Base-by-base conservation (phyloP, 2,797 vertebrate genomes). In the Perdix hodgsoniae region DNA sequence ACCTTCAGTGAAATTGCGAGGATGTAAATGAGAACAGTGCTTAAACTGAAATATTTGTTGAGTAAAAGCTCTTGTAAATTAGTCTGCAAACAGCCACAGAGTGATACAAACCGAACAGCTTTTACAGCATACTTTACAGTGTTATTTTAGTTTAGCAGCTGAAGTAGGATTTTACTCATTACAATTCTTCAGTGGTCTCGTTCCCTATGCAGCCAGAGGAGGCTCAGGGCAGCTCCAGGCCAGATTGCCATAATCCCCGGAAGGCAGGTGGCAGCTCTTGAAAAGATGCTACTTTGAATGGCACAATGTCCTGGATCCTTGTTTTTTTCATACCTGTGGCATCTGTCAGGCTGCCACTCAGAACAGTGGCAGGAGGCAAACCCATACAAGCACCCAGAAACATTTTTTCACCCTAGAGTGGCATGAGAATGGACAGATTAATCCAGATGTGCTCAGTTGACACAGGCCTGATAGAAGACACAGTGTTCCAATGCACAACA, bases 61-160 rank as follows among this genome's bases (percentile, higher is more conserved):
- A 42, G 45, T 54, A 83, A 93, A 91, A 78, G 59, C 52, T 71
- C 91, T 71, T 65, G 49, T 67, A 39, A 91, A 63, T 78, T 54
- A 91, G 63, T 33, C 56, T 83, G 69, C 72, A 83, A 79, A 83
- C 22, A 87, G 52, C 4, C 72, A 56, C 26, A 26, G 21, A 86
- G 42, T 15, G n/a, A 77, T 29, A 49, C 42, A 87, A 91, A 72
- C 42, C 5, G 19, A 85, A 60, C 56, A 78, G 63, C 42, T 91
- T 88, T 88, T 66, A 81, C 24, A 78, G 21, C 31, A 52, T n/a
- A 11, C 10, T 77, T 84, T 74, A 74, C 45, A 50, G 33, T 42
- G 66, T 29, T 71, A n/a, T 93, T 88, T 88, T 71, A 66, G 57
- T 75, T 91, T 66, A 75, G 42, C 42, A 63, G 67, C 42, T 79